These are phyloP conservation scores for Caranx ignobilis DNA, from an alignment of 2,113 vertebrate species.

Conservation along the genomic window DNA sequence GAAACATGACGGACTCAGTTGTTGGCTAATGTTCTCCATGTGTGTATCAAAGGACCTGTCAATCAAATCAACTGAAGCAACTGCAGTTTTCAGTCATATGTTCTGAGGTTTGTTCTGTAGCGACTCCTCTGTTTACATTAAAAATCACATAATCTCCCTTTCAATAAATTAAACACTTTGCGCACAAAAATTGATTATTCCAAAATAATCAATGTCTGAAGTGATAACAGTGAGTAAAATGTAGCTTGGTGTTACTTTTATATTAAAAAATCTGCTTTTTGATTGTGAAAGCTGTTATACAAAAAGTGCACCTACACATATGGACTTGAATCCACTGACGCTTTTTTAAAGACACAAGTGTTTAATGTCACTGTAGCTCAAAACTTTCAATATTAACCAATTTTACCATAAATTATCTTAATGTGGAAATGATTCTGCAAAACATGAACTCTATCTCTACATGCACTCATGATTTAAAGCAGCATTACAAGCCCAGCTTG, in stretches of 20 bases:
- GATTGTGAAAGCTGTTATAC: not conserved
- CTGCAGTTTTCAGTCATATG: conserved; percentile 22
- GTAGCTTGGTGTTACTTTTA: not conserved
- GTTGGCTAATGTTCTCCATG: not conserved
- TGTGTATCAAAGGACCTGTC: conserved; percentile 11
- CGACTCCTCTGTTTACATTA: not conserved
- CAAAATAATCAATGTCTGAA: not conserved
- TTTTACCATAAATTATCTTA: conserved; percentile 3
- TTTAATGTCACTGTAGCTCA: conserved; percentile 5
- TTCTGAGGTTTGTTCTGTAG: not conserved
- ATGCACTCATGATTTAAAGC: conserved; percentile 55
- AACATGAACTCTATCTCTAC: conserved; percentile 55
- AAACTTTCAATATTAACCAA: not conserved
- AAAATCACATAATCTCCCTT: not conserved
- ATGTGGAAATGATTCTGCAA: conserved; percentile 28
- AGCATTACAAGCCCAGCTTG: conserved; percentile 78
- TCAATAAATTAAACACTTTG: conserved; percentile 35
- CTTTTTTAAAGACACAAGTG: not conserved
- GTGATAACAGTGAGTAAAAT: not conserved
- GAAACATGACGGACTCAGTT: not conserved
- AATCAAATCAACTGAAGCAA: conserved; percentile 3
- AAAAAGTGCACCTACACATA: not conserved
- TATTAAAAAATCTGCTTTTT: conserved; percentile 4
- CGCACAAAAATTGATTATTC: not conserved
- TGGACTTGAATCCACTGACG: not conserved